Conservation (phyloP, 2,888 invertebrate species). For the Aplocera efformata region DNA sequence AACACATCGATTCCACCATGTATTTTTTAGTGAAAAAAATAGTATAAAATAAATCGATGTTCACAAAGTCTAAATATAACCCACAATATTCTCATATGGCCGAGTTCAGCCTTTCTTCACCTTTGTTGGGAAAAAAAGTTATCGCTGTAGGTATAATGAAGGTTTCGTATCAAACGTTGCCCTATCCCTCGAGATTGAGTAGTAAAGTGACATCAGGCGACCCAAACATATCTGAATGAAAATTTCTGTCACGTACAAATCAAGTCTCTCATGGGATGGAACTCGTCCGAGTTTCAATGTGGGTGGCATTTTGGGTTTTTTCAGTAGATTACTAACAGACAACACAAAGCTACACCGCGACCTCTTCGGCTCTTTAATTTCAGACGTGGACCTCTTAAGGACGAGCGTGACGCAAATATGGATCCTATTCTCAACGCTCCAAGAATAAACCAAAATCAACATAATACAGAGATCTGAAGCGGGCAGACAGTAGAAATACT, state of each 20-base stretch:
- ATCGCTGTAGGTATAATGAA: slow-evolving; percentile 27
- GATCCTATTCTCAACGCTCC: slow-evolving; percentile 27
- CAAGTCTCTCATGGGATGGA: slow-evolving; percentile 59
- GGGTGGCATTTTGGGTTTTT: slow-evolving; percentile 43
- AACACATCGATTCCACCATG: no score
- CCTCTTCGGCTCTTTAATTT: slow-evolving; percentile 61
- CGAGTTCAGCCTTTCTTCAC: slow-evolving; percentile 24
- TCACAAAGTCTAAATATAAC: slow-evolving; percentile 9
- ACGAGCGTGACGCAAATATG: slow-evolving; percentile 44
- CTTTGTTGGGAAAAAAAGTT: slow-evolving; percentile 36
- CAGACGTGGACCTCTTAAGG: slow-evolving; percentile 56
- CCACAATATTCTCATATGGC: slow-evolving; percentile 24
- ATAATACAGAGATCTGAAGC: no score
- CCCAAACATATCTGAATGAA: slow-evolving; percentile 48
- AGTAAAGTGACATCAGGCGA: slow-evolving; percentile 52
- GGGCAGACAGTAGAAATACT: no score
- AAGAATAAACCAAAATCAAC: slow-evolving; percentile 2
- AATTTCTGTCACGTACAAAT: slow-evolving; percentile 62
- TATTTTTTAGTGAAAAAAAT: no score
- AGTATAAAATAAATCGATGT: slow-evolving; percentile 8
- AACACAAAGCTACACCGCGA: slow-evolving; percentile 46
- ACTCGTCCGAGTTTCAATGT: slow-evolving; percentile 61
- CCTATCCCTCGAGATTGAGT: slow-evolving; percentile 52
- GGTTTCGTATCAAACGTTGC: slow-evolving; percentile 47
- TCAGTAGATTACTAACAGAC: slow-evolving; percentile 40